Evolutionary conservation across 2,113 vertebrate genomes (phyloP), one percentile per base, ranked within the genome.

Genomic region (Microcebus griseorufus): DNA sequence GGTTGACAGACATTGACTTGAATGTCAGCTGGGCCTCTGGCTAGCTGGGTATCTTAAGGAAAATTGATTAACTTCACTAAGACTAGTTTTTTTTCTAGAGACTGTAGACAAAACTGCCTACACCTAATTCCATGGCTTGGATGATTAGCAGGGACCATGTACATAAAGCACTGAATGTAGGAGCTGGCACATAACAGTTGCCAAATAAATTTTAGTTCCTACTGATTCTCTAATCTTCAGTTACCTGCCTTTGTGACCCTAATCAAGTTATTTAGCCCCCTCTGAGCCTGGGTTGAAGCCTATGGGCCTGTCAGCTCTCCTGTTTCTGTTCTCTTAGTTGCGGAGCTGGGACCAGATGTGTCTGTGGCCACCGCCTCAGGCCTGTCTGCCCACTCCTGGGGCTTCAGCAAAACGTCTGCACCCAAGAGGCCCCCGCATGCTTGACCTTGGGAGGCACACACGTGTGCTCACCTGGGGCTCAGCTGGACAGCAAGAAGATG

Each of bases 311-410:
- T 18, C 1, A 5, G 32, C 16, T 90, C n/a, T 48, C 34, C 65
- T 67, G 72, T 39, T 62, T 39, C 48, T 51, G 14, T 48, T 73
- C 90, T 72, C 73, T 92, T 1, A 0, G 6, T 5, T 58, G 87
- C n/a, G 48, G 17, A 2, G 23, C 86, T 4, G 25, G 14, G 22
- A 62, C 37, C n/a, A 67, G 83, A 96, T 84, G 76, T 1, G 42
- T 79, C 70, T 58, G n/a, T 62, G 93, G 62, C 70, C 93, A 81
- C 94, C 93, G 82, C 78, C 93, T 83, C 2, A 6, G 91, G 97
- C 90, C 93, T 62, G 4, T 93, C 60, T 55, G 81, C 14, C 85
- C 60, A 53, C 65, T 92, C 94, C 89, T 64, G 55, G 39, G 37
- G 39, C 3, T 92, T 29, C 75, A 95, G 90, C 45, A 3, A 9